phyloP scores from a whole-genome alignment of 1,140 invertebrate species.

The Leguminivora glycinivorella region DNA sequence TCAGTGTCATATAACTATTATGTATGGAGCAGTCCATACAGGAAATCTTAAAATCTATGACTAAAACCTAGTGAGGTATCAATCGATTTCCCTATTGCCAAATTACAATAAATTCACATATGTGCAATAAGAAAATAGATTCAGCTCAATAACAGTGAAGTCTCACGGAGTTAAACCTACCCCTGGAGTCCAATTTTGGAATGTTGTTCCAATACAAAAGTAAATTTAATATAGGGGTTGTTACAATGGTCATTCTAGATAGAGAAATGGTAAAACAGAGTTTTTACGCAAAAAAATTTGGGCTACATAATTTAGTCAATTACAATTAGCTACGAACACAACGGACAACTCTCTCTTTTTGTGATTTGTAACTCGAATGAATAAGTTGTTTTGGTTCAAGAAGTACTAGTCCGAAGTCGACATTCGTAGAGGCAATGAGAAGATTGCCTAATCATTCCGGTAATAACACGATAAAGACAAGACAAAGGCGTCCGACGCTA shows the following conservation, averaged over 20 bases:
- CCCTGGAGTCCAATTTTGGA: conserved; percentile 9
- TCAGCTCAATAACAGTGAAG: conserved; percentile 11
- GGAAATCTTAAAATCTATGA: conserved; percentile 45
- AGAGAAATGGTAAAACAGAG: neutral
- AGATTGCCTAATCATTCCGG: neutral
- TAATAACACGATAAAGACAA: conserved; percentile 1
- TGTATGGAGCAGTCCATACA: conserved; percentile 54
- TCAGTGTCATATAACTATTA: conserved; percentile 44
- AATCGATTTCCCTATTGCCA: conserved; percentile 28
- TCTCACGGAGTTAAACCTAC: conserved; percentile 18
- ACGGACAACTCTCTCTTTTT: neutral
- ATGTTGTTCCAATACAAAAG: conserved; percentile 10
- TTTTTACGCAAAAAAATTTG: neutral
- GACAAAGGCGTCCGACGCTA: neutral
- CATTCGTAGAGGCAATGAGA: neutral
- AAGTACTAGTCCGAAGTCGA: too few species aligned
- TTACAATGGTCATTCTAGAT: neutral
- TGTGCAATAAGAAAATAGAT: conserved; percentile 29
- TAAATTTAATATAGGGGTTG: conserved; percentile 11
- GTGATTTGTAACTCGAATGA: neutral
- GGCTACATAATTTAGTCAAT: neutral
- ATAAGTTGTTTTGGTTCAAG: neutral
- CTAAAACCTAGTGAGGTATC: conserved; percentile 28
- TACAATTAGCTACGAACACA: neutral
- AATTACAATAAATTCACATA: conserved; percentile 27